A percentile compares a stretch with the other conserved stretches of the same genome.
These are phyloP conservation scores for Spodoptera frugiperda DNA, from an alignment of 1,140 invertebrate genomes.

Conservation along the genomic window DNA sequence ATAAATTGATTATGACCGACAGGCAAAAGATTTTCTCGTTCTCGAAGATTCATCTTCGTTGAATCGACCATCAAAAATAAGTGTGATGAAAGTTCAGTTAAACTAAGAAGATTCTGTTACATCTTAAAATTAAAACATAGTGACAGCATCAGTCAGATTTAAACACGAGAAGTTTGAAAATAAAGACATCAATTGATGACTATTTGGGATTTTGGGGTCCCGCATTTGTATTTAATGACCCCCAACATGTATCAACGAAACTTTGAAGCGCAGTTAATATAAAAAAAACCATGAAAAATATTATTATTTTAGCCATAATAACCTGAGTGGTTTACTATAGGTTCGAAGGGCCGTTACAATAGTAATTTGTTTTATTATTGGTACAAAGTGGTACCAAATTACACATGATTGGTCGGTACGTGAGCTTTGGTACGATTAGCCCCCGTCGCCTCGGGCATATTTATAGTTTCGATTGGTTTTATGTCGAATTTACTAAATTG, in stretches of 20 bases:
- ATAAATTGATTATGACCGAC: too few species aligned
- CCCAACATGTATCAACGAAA: neutral
- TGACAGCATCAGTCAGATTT: too few species aligned
- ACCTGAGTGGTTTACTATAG: slow-evolving; percentile 18
- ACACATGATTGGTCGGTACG: slow-evolving; percentile 74
- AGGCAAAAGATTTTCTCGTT: too few species aligned
- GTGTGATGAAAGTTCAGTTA: too few species aligned
- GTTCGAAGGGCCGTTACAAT: slow-evolving; percentile 59
- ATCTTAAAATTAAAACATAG: too few species aligned
- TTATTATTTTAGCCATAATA: slow-evolving; percentile 8
- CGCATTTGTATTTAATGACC: neutral
- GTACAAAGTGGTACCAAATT: slow-evolving; percentile 80
- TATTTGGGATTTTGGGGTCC: neutral
- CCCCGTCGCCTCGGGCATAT: slow-evolving; percentile 58
- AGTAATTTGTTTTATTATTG: slow-evolving; percentile 82
- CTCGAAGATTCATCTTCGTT: too few species aligned
- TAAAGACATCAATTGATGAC: too few species aligned
- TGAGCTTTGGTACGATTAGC: slow-evolving; percentile 55
- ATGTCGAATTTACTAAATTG: slow-evolving; percentile 35
- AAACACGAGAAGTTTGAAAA: too few species aligned
- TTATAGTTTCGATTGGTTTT: slow-evolving; percentile 65
- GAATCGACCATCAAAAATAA: too few species aligned
- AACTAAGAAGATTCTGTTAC: too few species aligned
- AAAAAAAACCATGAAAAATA: neutral
- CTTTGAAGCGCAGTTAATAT: neutral